These are phyloP conservation scores for Sander vitreus DNA, from an alignment of 2,113 vertebrate genomes.

Conservation along the genomic window DNA sequence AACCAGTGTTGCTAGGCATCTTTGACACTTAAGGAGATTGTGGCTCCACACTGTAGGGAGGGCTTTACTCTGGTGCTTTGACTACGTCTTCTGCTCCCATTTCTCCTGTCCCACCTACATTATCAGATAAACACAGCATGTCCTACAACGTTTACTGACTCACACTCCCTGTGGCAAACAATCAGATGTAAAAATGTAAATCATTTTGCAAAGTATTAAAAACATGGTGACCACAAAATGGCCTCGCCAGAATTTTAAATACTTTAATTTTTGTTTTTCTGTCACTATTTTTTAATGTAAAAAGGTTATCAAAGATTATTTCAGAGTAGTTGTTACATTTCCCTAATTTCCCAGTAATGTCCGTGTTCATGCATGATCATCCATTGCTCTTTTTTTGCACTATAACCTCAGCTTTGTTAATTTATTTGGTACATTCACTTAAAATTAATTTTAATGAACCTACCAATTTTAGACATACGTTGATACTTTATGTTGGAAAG, in stretches of 20 bases:
- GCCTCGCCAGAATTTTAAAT: slow-evolving; percentile 64
- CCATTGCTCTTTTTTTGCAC: slow-evolving; percentile 85
- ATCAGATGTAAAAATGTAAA: slow-evolving; percentile 88
- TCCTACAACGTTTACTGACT: slow-evolving; percentile 55
- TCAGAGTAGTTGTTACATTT: slow-evolving; percentile 61
- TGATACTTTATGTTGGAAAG: slow-evolving; percentile 36
- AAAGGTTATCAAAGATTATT: slow-evolving; percentile 66
- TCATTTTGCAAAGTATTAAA: slow-evolving; percentile 74
- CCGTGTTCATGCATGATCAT: slow-evolving; percentile 58
- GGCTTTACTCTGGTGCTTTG: slow-evolving; percentile 71
- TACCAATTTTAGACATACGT: slow-evolving; percentile 29
- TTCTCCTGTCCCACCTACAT: slow-evolving; percentile 41
- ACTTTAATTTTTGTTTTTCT: slow-evolving; percentile 73
- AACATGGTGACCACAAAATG: slow-evolving; percentile 47
- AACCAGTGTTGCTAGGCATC: slow-evolving; percentile 54
- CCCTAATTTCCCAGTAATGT: slow-evolving; percentile 54
- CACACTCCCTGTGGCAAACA: slow-evolving; percentile 89
- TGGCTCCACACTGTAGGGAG: slow-evolving; percentile 49
- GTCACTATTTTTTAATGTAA: slow-evolving; percentile 70
- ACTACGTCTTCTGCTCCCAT: slow-evolving; percentile 57
- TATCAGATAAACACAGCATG: slow-evolving; percentile 55
- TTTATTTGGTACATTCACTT: slow-evolving; percentile 61
- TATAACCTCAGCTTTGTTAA: slow-evolving; percentile 77
- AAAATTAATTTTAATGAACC: slow-evolving; percentile 24
- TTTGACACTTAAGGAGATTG: slow-evolving; percentile 46